Evolutionary conservation across 2,797 vertebrate genomes (phyloP), one percentile per base, ranked within the genome.

Genomic region (Perodicticus potto): DNA sequence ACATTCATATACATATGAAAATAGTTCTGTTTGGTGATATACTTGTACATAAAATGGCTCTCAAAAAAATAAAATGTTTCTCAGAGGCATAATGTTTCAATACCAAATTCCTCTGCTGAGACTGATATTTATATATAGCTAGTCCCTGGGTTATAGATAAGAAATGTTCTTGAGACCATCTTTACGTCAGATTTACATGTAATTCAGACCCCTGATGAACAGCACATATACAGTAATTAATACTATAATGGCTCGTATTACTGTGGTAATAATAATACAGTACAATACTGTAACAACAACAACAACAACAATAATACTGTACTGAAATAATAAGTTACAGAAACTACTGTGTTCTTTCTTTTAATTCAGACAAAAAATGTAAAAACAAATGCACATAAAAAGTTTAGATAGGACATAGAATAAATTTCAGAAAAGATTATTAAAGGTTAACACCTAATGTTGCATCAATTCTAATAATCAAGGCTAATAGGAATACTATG

Each of bases 1-100:
- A 78, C 14, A 87, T 49, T 49, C 12, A 95, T 40, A 94, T 49
- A 83, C 0, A 88, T 81, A 93, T 70, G 3, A 45, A 96, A 90
- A n/a, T 55, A 95, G 63, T 91, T 82, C n/a, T 87, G 34, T 73
- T 85, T 82, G 27, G n/a, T 93, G 40, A 95, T 84, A 91, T 78
- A 89, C 49, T 76, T 87, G 2, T 92, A 91, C 20, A 61, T 96
- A 86, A 94, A 92, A 95, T 86, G 34, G 65, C 27, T 94, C 49
- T 86, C 20, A 69, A 65, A 65, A 65, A 65, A 65, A 63, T 96
- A 86, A 94, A 92, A 95, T 84, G 45, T 55, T 32, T 93, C 29
- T 80, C 25, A 81, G 37, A 83, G 49, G 67, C 22, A 86, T 86
- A 93, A 80, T 76, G 8, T 89, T 63, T 95, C 80, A 95, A 86